Percentiles rank a stretch among this genome's conserved stretches.
phyloP scores from a whole-genome alignment of 2,888 invertebrate species.

The Chironomus riparius region DNA sequence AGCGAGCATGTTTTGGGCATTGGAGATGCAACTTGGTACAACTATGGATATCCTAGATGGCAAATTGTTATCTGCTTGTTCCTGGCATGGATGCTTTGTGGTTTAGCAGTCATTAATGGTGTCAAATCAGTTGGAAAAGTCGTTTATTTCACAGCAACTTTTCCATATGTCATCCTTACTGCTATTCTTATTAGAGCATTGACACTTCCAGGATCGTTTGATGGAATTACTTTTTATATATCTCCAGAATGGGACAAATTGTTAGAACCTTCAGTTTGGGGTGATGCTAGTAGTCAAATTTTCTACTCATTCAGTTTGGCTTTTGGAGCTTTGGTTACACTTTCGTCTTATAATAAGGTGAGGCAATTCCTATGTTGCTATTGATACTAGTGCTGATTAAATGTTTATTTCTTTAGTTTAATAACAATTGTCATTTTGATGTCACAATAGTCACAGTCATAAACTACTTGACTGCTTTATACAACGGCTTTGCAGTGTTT shows the following conservation, averaged over 20 bases:
- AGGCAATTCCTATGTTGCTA: neutral
- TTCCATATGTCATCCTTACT: slow-evolving; percentile 61
- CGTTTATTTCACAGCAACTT: slow-evolving; percentile 64
- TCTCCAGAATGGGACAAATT: slow-evolving; percentile 62
- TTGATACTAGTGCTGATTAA: neutral
- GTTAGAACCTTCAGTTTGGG: slow-evolving; percentile 63
- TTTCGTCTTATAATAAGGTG: slow-evolving; percentile 60
- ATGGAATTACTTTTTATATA: slow-evolving; percentile 65
- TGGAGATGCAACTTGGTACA: slow-evolving; percentile 46
- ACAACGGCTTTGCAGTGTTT: slow-evolving; percentile 72
- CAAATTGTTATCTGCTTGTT: slow-evolving; percentile 70
- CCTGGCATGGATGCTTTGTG: slow-evolving; percentile 73
- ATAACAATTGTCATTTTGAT: slow-evolving; percentile 64
- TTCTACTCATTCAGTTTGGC: slow-evolving; percentile 75
- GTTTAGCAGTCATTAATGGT: slow-evolving; percentile 78
- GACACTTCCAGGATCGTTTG: slow-evolving; percentile 57
- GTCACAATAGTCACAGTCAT: slow-evolving; percentile 61
- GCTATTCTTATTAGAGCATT: slow-evolving; percentile 54
- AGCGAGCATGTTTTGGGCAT: neutral
- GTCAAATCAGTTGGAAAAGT: slow-evolving; percentile 87
- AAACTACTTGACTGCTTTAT: slow-evolving; percentile 63
- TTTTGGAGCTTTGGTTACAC: slow-evolving; percentile 62
- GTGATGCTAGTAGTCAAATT: slow-evolving; percentile 73
- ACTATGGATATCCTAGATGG: slow-evolving; percentile 70
- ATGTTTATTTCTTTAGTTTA: slow-evolving; percentile 40